Evolutionary conservation across 1,140 invertebrate genomes (phyloP).

Genomic region (Physella acuta): DNA sequence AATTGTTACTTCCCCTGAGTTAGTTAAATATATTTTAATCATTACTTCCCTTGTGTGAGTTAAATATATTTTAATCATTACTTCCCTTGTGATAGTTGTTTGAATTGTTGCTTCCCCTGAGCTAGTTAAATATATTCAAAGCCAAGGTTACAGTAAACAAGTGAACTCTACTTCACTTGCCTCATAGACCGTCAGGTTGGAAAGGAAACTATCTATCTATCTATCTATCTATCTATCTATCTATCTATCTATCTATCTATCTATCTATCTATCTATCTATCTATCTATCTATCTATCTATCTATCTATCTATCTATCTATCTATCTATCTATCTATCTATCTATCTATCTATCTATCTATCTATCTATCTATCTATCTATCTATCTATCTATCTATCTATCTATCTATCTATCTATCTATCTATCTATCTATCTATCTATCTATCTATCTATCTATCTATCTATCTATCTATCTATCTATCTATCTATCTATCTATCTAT

Average conservation of each 20-base stretch:
- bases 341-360: constrained; percentile 1
- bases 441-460: background rate
- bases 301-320: constrained; percentile 15
- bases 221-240: constrained; percentile 13
- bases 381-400: constrained; percentile 1
- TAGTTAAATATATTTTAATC: too few species aligned
- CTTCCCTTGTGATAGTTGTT: too few species aligned
- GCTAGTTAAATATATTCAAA: too few species aligned
- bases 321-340: constrained; percentile 10
- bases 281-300: constrained; percentile 15
- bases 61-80: too few species aligned
- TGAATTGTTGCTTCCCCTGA: too few species aligned
- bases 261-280: constrained; percentile 15
- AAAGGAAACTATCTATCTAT: background rate
- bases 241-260: constrained; percentile 15
- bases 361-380: background rate
- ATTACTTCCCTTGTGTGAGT: too few species aligned
- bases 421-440: constrained; percentile 4
- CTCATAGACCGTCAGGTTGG: too few species aligned
- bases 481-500: constrained; percentile 13
- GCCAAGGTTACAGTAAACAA: too few species aligned
- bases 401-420: constrained; percentile 10
- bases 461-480: constrained; percentile 12
- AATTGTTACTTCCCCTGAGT: too few species aligned
- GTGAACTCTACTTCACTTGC: too few species aligned